Base-by-base conservation (phyloP, 37 sponge, comb jelly and placozoan genomes). In the Cliona cf. orientalis region DNA sequence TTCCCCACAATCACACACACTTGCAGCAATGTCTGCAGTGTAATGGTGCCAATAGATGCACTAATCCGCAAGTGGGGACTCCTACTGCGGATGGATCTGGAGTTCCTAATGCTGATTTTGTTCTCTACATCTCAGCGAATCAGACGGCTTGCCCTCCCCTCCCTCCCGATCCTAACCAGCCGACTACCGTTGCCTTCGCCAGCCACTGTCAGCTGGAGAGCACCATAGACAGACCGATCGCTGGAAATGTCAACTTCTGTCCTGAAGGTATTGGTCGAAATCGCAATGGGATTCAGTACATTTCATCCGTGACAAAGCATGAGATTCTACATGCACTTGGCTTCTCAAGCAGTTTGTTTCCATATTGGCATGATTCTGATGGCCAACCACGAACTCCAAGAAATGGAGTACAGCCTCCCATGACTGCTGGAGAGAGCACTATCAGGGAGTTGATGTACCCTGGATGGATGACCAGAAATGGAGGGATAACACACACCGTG, bases 301-400 rank as follows among this genome's bases (percentile, higher is more conserved):
- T 88, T 9, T 65, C 80, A 23, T 34, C 80, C 46, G 56, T 85
- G 33, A 74, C 84, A 46, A 95, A 92, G 59, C 96, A 95, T 58
- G 96, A 95, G 64, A 11, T 90, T 42, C 58, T 89, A 5, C 96
- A 95, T 83, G 96, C 96, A 25, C 71, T 95, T 55, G 96, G 62
- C 14, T 85, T 91, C 26, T 25, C 80, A 35, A 36, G 39, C 26
- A 21, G 28, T 17, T 87, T 92, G 65, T 95, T 90, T 66, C 70
- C 95, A 21, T 95, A 84, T 45, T 95, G 82, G 85, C 82, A 87
- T 28, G 87, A 95, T 58, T 58, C 84, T 31, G 38, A 42, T 53
- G 90, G 86, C 1, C 66, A 69, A 0, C 95, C 95, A 28, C 36
- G 95, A 23, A 92, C 95, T 69, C 81, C 76, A 45, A 58, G 95